Base-by-base conservation (phyloP, 1,140 invertebrate species). In the Sipha flava region DNA sequence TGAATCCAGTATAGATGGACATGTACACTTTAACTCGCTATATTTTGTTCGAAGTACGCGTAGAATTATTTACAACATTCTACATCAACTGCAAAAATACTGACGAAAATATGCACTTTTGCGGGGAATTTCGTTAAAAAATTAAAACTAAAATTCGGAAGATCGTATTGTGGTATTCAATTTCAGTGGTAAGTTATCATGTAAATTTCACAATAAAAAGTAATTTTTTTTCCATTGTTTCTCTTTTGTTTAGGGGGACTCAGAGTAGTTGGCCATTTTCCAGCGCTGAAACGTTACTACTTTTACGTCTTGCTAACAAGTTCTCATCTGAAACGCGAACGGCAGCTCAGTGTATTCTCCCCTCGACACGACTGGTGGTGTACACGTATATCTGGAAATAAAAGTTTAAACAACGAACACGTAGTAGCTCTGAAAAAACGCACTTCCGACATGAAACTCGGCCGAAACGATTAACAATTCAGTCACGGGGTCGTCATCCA, bases 331-430 rank as follows among this genome's bases (percentile, higher is more conserved):
- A 18, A 34, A 34, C 18, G 3, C n/a, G 10, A 37, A 2, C 6
- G 31, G 31, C 0, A 59, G 26, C 34, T 18, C 37, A 21, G 34
- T 18, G 14, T 31, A n/a, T 66, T 18, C 45, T 66, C 62, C n/a
- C 1, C 5, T 1, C 18, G 16, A n/a, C 21, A 23, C 16, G n/a
- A 66, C n/a, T 66, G 37, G 1, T 66, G 7, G 2, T 45, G 12
- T 66, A 66, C n/a, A 21, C 6, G n/a, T 2, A 21, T 21, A 6
- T 37, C 18, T 21, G 62, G 3, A 4, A 14, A 52, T 9, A 34
- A 54, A 34, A 54, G 31, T 75, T 75, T 40, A 37, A 75, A 75
- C 72, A 54, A 75, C 70, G 23, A 73, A 73, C 70, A 0, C 31
- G 18, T 40, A 66, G 16, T 14, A 66, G 16, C 21, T 40, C 18